Evolutionary conservation across 92 coral and sea anemone species (phyloP), one percentile per base, ranked within the genome.

Genomic region (Epizoanthus ramosus): DNA sequence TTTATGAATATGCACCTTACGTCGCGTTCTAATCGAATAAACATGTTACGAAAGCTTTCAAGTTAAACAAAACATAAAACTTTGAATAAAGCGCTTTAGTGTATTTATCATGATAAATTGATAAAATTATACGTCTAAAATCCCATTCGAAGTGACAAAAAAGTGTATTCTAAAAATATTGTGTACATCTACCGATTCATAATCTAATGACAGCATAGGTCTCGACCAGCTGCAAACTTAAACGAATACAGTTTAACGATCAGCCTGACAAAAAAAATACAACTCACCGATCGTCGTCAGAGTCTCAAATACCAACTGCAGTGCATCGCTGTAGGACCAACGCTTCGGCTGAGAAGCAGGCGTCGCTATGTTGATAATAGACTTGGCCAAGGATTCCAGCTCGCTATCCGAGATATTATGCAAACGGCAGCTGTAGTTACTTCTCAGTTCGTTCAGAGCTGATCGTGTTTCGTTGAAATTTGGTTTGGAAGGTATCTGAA

Each of bases 281-380:
- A 23, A 3, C 43, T 65, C 71, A 65, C 71, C 71, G 71, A 65
- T 65, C 28, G 71, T 65, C 35, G 71, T 65, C 15, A 65, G 9
- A 14, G 71, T 65, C 35, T 65, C 45, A 65, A 28, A 28, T 41
- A 65, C 71, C n/a, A 65, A 41, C 17, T 65, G 71, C 23, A 65
- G 5, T n/a, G 71, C 71, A 65, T 25, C 43, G 1, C 8, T 14
- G 71, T 25, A 28, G n/a, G 71, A 28, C 71, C 71, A 65, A 0
- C 15, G 21, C 19, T 65, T 31, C 2, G 41, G 71, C 24, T 14
- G 71, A 65, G 15, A 35, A 65, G 45, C n/a, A 65, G 43, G 41
- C 16, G 71, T 25, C 71, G 43, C 13, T 28, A 65, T 13, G 19
- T 4, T 43, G 71, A 65, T 65, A 2, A 65, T 14, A 65, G 71